These are phyloP conservation scores for Chaenodraco wilsoni DNA, from an alignment of 2,797 vertebrate species.

Conservation along the genomic window DNA sequence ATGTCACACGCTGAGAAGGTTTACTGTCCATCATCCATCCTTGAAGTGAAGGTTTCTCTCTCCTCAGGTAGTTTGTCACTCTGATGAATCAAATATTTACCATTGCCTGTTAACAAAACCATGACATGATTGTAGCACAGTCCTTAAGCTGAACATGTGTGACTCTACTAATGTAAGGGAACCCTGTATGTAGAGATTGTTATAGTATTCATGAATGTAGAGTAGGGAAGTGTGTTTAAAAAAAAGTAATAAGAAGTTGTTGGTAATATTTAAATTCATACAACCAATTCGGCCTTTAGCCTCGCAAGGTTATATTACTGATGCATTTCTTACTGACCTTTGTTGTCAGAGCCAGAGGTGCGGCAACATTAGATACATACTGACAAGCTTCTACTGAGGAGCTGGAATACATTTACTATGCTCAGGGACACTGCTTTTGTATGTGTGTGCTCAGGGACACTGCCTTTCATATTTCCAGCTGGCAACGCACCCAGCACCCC, in stretches of 20 bases:
- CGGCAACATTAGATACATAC: slow-evolving; percentile 2
- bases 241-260: background rate
- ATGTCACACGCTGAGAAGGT: slow-evolving; percentile 20
- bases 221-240: background rate
- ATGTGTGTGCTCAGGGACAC: background rate
- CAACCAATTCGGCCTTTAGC: background rate
- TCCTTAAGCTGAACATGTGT: background rate
- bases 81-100: background rate
- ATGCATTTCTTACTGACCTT: slow-evolving; percentile 19
- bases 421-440: background rate
- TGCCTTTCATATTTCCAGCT: background rate
- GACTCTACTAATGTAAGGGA: background rate
- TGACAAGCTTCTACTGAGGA: slow-evolving; percentile 4
- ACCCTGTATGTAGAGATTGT: background rate
- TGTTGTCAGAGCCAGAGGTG: slow-evolving; percentile 11
- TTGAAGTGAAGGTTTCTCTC: background rate
- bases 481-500: background rate
- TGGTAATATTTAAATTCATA: background rate
- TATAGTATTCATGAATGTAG: background rate
- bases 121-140: background rate
- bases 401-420: background rate
- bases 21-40: background rate
- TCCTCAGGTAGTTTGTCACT: background rate
- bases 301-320: slow-evolving; percentile 8
- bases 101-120: background rate